Evolutionary conservation across 1,140 invertebrate genomes (phyloP), one percentile per base, ranked within the genome.

Genomic region (Drosophila navojoa): DNA sequence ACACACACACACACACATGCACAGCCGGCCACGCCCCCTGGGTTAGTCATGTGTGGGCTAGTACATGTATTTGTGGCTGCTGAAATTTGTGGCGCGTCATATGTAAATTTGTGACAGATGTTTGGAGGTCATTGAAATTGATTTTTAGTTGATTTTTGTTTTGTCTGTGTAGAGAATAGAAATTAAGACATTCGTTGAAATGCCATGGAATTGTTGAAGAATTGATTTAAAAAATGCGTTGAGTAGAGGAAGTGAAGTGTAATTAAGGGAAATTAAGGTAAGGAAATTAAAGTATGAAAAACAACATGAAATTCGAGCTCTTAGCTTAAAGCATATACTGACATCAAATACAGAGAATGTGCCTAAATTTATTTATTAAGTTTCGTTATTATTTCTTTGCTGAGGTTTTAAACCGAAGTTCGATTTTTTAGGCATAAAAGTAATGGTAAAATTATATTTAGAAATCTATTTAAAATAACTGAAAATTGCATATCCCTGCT

Each of bases 81-180:
- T 57, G 19, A 62, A 27, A 62, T 53, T 61, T 76, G 58, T 60
- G 40, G 55, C 38, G 75, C 52, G 77, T 75, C 78, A 81, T 70
- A 86, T 85, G 81, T 72, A 76, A 78, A 85, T 86, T 73, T 84
- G 55, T 72, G 79, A 62, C 76, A 64, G 47, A 45, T 45, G 64
- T 66, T 86, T 81, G 67, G 79, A 66, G 81, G 81, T 75, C 77
- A 81, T 86, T 75, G 45, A 50, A 76, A 85, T 85, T 86, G 67
- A 72, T 77, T 86, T 76, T 54, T 35, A 29, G 27, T 44, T 55
- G 15, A 25, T 53, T 64, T 38, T 10, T 9, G 7, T 15, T 59
- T 47, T 13, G 19, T 22, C 32, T 29, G 25, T 45, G 4, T 16
- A 9, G 25, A 11, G 11, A 1, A 16, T 19, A 32, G 27, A 15